Evolutionary conservation across 2,888 invertebrate genomes (phyloP), one percentile per base, ranked within the genome.

Genomic region (Melieria picta): DNA sequence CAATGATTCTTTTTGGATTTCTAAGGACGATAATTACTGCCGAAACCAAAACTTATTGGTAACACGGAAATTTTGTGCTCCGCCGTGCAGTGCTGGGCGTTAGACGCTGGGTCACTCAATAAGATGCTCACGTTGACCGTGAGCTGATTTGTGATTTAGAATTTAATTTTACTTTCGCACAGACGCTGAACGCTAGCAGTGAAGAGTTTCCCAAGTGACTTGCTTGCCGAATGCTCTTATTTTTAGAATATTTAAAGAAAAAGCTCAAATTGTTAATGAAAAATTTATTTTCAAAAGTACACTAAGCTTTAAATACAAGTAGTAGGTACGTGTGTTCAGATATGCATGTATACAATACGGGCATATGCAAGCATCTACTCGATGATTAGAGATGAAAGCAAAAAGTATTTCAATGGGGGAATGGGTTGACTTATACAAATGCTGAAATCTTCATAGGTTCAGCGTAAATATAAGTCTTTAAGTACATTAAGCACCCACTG

Each of bases 201-300:
- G 43, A 69, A 58, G 55, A 48, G 57, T 30, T 46, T 47, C 13
- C 13, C 52, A 52, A 52, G 13, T 52, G n/a, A 52, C 52, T 52
- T 52, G 74, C 73, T 64, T 45, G 42, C 64, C 57, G 76, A 79
- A 75, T 74, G 72, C 69, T 72, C 78, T 79, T 82, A 82, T 81
- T 80, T 81, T 78, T 80, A 77, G 81, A 80, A 73, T 30, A 65
- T 57, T 67, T 76, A 77, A 76, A 76, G 52, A 79, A 79, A 80
- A 80, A 81, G 80, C 82, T 80, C 77, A 78, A 76, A 74, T 67
- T 80, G 80, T 78, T 80, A 77, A 79, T 78, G 75, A 80, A 81
- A 78, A 74, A 60, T 74, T 68, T 66, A 69, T 73, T 74, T 75
- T 74, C 71, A 72, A 71, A 74, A 78, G 76, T 77, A 76, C 77